phyloP scores from a whole-genome alignment of 2,113 vertebrate species.

The Bombycilla garrulus region DNA sequence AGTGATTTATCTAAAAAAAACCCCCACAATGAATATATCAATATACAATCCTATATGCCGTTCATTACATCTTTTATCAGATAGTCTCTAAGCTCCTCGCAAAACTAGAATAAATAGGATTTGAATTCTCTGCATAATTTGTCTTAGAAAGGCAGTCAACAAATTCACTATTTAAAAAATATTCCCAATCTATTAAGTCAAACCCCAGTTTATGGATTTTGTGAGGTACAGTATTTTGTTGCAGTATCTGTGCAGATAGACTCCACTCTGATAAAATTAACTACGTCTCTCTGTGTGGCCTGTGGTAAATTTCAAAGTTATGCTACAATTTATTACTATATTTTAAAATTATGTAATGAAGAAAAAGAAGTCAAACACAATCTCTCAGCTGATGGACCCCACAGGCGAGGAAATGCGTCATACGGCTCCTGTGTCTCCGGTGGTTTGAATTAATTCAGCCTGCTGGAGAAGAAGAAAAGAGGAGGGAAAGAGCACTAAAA shows the following conservation, averaged over 20 bases:
- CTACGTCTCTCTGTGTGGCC: neutral
- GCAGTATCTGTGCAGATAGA: neutral
- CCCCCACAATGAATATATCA: neutral
- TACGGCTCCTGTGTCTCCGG: neutral
- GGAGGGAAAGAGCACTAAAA: neutral
- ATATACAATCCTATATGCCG: neutral
- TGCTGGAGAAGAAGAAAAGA: conserved; percentile 1
- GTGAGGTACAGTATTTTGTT: neutral
- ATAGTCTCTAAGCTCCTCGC: neutral
- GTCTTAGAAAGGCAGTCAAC: neutral
- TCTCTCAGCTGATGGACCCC: neutral
- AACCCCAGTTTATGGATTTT: neutral
- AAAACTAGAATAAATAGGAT: neutral
- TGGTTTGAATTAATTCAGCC: conserved; percentile 34
- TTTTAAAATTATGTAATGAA: conserved; percentile 1
- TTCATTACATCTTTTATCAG: neutral
- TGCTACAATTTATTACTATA: neutral
- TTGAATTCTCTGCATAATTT: neutral
- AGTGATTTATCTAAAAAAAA: neutral
- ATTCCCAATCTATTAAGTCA: neutral
- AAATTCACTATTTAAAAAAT: neutral
- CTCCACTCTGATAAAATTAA: neutral
- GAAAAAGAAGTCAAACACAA: neutral
- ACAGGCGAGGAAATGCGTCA: conserved; percentile 12
- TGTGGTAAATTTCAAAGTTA: neutral